These are phyloP conservation scores for Heliconius charithonia DNA, from an alignment of 2,888 invertebrate genomes.

Conservation along the genomic window DNA sequence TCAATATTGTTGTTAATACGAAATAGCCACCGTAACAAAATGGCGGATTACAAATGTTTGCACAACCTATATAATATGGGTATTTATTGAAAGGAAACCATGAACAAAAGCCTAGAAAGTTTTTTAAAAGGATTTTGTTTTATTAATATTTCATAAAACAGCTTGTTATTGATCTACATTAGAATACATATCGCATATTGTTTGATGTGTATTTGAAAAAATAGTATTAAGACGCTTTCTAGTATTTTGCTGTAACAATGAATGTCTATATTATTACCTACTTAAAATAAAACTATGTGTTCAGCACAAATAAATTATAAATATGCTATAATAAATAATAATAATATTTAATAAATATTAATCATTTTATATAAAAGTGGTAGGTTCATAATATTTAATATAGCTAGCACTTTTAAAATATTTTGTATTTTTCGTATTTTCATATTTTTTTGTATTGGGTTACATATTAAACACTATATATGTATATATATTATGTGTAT, in stretches of 20 bases:
- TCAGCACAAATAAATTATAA: slow-evolving; percentile 46
- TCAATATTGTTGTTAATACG: no score
- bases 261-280: slow-evolving; percentile 13
- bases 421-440: background rate
- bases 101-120: no score
- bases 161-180: slow-evolving; percentile 7
- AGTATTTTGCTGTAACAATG: slow-evolving; percentile 2
- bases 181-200: slow-evolving; percentile 20
- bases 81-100: no score
- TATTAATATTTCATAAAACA: background rate
- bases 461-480: background rate
- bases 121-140: no score
- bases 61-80: no score
- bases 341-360: slow-evolving; percentile 33
- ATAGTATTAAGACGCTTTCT: background rate
- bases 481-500: background rate
- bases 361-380: slow-evolving; percentile 35
- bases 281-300: slow-evolving; percentile 40
- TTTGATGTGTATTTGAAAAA: background rate
- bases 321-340: no score
- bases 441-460: background rate
- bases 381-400: slow-evolving; percentile 8
- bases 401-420: slow-evolving; percentile 27
- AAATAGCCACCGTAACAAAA: no score
- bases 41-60: no score